phyloP scores from a whole-genome alignment of 30 jellyfish, hydroid and myxozoan species.

The Rhopilema esculentum region DNA sequence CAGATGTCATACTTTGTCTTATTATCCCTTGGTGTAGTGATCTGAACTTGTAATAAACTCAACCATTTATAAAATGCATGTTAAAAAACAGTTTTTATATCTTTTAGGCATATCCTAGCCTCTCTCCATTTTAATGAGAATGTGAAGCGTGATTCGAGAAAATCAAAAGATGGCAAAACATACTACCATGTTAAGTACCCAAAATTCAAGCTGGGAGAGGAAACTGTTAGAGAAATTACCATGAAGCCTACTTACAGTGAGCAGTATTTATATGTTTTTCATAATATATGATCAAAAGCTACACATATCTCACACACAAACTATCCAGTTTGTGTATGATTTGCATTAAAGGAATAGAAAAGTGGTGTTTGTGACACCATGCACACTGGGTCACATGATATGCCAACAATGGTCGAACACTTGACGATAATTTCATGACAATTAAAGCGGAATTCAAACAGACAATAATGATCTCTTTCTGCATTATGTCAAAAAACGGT shows the following conservation, averaged over 20 bases:
- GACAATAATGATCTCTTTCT: too few species aligned
- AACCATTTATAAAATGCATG: neutral
- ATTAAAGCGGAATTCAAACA: neutral
- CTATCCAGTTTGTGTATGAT: neutral
- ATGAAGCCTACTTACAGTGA: conserved; percentile 24
- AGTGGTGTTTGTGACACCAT: neutral
- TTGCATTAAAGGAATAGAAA: neutral
- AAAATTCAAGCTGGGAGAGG: conserved; percentile 28
- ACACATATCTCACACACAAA: neutral
- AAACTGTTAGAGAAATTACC: conserved; percentile 27
- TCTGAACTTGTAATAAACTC: neutral
- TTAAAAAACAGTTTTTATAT: conserved; percentile 16
- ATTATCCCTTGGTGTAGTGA: neutral
- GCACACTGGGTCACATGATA: neutral
- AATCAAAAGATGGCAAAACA: conserved; percentile 27
- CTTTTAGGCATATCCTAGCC: conserved; percentile 7
- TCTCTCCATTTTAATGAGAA: conserved; percentile 33
- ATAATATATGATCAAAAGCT: neutral
- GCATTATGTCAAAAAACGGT: too few species aligned
- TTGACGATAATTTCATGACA: neutral
- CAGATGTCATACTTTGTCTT: neutral
- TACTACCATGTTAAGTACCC: conserved; percentile 37
- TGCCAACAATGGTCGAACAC: neutral
- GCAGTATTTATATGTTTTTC: conserved; percentile 2
- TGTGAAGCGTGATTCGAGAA: conserved; percentile 15